phyloP scores from a whole-genome alignment of 2,888 invertebrate species.

The Melangyna quadrimaculata region DNA sequence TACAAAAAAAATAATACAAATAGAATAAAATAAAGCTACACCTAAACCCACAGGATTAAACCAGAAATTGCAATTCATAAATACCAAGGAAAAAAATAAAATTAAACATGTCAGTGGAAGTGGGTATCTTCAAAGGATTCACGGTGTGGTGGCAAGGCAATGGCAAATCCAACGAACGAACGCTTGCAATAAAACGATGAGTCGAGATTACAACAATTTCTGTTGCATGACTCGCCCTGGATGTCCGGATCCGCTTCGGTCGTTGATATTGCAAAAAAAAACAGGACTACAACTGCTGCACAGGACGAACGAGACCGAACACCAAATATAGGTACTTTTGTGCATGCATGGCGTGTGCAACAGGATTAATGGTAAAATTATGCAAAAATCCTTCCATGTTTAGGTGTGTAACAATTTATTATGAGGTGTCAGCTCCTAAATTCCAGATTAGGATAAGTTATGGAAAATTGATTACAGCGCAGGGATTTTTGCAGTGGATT shows the following conservation, averaged over 20 bases:
- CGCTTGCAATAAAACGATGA: slow-evolving; percentile 35
- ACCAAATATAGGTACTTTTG: neutral
- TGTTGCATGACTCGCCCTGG: slow-evolving; percentile 60
- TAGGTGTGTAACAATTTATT: slow-evolving; percentile 69
- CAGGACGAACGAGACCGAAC: slow-evolving; percentile 32
- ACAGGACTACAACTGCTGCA: slow-evolving; percentile 18
- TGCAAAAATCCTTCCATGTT: slow-evolving; percentile 65
- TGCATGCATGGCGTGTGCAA: slow-evolving; percentile 69
- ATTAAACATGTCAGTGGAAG: slow-evolving; percentile 17
- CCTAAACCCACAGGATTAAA: slow-evolving; percentile 45
- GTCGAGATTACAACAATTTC: slow-evolving; percentile 58
- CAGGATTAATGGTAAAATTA: slow-evolving; percentile 66
- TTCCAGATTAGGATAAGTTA: slow-evolving; percentile 67
- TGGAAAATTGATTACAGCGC: slow-evolving; percentile 60
- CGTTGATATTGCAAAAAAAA: neutral
- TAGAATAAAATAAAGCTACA: slow-evolving; percentile 11
- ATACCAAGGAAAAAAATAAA: slow-evolving; percentile 10
- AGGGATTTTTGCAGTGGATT: slow-evolving; percentile 37
- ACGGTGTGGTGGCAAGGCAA: too few species aligned
- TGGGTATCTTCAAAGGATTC: slow-evolving; percentile 56
- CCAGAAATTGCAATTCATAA: slow-evolving; percentile 35
- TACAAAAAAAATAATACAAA: slow-evolving; percentile 20
- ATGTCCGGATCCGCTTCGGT: slow-evolving; percentile 25
- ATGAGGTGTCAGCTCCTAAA: slow-evolving; percentile 62
- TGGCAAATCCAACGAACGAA: too few species aligned